Evolutionary conservation across 2,113 vertebrate species (phyloP), one percentile per base, ranked within the genome.

Genomic region (Hippopotamus amphibius): DNA sequence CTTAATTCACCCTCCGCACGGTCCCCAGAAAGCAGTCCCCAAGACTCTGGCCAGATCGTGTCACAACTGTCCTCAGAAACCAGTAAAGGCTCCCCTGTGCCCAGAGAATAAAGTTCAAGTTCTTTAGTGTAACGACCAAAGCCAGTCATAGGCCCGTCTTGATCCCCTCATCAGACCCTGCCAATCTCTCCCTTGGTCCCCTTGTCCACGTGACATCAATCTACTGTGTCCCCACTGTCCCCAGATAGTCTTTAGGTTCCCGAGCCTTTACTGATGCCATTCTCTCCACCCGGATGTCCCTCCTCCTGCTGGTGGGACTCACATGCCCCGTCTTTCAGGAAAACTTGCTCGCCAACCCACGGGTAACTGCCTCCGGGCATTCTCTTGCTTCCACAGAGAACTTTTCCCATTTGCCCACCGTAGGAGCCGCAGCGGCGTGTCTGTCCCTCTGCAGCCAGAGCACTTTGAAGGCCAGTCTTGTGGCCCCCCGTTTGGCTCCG

Each of bases 291-390:
- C 22, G 14, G 57, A 12, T 1, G 3, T 50, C 6, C 65, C 26
- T 59, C 77, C 43, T 53, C 55, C 12, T 55, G 37, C 19, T 4
- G 16, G 7, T 28, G 48, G 63, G n/a, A 61, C 77, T 63, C 92
- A 37, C 12, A 33, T 11, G 21, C 46, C 85, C 4, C 41, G 3
- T 28, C 66, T 61, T 90, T 50, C 7, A 0, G 7, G 22, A 55
- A 79, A 77, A 19, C 22, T 7, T 41, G 19, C 16, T 59, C 48
- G 3, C 22, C 37, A 9, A 1, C 48, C 43, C 57, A 21, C 6
- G 4, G 0, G 7, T 10, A 10, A 30, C 13, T 1, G 43, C 55
- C 43, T 41, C 21, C 3, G 43, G 14, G 4, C 0, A 9, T 5
- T 1, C 17, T 26, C 12, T 2, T 0, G 63, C 26, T 53, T 91